phyloP scores from a whole-genome alignment of 2,888 invertebrate species.

The Gryllus longicercus region DNA sequence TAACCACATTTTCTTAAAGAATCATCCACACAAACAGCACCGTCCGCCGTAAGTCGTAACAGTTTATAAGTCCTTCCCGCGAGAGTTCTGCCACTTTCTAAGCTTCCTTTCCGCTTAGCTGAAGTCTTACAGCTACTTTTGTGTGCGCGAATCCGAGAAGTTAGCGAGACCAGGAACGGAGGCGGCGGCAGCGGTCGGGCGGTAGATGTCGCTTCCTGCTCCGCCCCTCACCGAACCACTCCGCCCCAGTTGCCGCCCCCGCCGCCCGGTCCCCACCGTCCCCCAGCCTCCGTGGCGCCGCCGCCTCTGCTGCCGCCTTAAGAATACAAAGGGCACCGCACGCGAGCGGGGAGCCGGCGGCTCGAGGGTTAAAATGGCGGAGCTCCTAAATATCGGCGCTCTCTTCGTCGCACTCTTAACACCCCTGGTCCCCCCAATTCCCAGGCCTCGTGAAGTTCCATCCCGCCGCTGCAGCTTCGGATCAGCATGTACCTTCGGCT shows the following conservation, averaged over 20 bases:
- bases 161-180: neutral
- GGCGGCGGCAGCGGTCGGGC: constrained; percentile 7
- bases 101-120: constrained; percentile 17
- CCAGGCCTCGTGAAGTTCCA: constrained; percentile 31
- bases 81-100: constrained; percentile 17
- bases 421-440: constrained; percentile 30
- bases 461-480: constrained; percentile 26
- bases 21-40: neutral
- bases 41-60: neutral
- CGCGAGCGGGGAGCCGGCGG: neutral
- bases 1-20: neutral
- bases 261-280: neutral
- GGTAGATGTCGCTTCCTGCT: neutral
- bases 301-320: neutral
- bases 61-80: constrained; percentile 7
- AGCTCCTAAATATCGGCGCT: constrained; percentile 17
- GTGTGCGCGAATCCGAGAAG: constrained; percentile 17
- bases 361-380: neutral
- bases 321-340: constrained; percentile 17
- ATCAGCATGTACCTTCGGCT: constrained; percentile 22
- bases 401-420: constrained; percentile 23
- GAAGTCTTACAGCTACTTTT: constrained; percentile 10
- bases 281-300: neutral
- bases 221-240: neutral
- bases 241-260: neutral